These are phyloP conservation scores for Glomeris maerens DNA, from an alignment of 1,140 invertebrate genomes.

Conservation along the genomic window DNA sequence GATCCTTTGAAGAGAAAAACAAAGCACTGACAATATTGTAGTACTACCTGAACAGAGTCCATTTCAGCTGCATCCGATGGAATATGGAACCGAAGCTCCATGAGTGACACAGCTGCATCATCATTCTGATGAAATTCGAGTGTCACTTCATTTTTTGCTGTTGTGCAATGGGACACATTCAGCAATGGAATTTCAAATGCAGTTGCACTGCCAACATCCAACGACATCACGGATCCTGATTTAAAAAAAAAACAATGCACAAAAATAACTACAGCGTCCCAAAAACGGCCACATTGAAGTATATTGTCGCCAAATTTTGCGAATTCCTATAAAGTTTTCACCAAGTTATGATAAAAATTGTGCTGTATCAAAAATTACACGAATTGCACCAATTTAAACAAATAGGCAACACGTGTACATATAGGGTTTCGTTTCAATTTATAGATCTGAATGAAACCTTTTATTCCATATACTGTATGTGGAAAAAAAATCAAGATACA, in stretches of 20 bases:
- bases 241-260: neutral
- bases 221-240: slow-evolving; percentile 66
- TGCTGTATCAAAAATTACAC: too few species aligned
- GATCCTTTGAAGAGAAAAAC: too few species aligned
- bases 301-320: too few species aligned
- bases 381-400: too few species aligned
- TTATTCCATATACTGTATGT: neutral
- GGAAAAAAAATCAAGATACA: too few species aligned
- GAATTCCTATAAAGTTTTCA: too few species aligned
- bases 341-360: too few species aligned
- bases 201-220: slow-evolving; percentile 74
- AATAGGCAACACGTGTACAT: too few species aligned
- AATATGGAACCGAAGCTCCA: slow-evolving; percentile 97
- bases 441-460: neutral
- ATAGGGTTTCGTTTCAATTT: too few species aligned
- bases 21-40: too few species aligned
- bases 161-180: slow-evolving; percentile 89
- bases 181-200: slow-evolving; percentile 93
- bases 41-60: too few species aligned
- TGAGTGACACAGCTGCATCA: slow-evolving; percentile 87
- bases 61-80: slow-evolving; percentile 67
- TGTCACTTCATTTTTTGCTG: slow-evolving; percentile 98
- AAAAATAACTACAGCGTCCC: slow-evolving; percentile 3
- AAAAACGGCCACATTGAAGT: neutral
- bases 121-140: slow-evolving; percentile 98